phyloP scores from a whole-genome alignment of 1,140 invertebrate species.

The Drosophila repletoides region DNA sequence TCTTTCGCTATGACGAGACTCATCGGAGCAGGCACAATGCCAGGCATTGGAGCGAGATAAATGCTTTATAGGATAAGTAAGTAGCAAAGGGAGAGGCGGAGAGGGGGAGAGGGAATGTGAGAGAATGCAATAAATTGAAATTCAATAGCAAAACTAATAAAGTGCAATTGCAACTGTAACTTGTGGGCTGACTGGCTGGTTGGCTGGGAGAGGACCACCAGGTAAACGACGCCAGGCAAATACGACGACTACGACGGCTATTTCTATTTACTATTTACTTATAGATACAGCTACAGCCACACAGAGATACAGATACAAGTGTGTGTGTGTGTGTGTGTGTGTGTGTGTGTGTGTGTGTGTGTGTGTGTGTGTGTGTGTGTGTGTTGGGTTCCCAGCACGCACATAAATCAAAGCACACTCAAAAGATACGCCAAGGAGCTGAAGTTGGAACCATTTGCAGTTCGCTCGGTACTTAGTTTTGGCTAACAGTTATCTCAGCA shows the following conservation, averaged over 20 bases:
- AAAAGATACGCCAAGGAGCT: constrained; percentile 34
- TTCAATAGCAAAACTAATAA: constrained; percentile 79
- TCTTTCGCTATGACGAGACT: no score
- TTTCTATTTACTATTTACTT: constrained; percentile 48
- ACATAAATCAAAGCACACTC: constrained; percentile 72
- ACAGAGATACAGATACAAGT: constrained; percentile 17
- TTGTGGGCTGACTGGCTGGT: neutral
- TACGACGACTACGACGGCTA: constrained; percentile 23
- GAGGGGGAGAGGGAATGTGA: neutral
- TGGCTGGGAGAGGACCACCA: constrained; percentile 36
- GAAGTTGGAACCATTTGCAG: constrained; percentile 16
- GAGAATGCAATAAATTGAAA: constrained; percentile 55
- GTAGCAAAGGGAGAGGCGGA: neutral
- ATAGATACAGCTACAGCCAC: constrained; percentile 3
- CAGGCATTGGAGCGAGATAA: neutral
- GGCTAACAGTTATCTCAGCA: constrained; percentile 23
- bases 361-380: no score
- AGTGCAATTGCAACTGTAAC: constrained; percentile 53
- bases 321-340: no score
- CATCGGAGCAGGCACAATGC: neutral
- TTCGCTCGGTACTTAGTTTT: constrained; percentile 19
- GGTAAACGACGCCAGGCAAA: no score
- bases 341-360: no score
- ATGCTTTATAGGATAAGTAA: neutral
- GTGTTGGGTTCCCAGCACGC: constrained; percentile 36